These are phyloP conservation scores for Eptatretus atami DNA, from an alignment of 2,797 vertebrate species.

Conservation along the genomic window DNA sequence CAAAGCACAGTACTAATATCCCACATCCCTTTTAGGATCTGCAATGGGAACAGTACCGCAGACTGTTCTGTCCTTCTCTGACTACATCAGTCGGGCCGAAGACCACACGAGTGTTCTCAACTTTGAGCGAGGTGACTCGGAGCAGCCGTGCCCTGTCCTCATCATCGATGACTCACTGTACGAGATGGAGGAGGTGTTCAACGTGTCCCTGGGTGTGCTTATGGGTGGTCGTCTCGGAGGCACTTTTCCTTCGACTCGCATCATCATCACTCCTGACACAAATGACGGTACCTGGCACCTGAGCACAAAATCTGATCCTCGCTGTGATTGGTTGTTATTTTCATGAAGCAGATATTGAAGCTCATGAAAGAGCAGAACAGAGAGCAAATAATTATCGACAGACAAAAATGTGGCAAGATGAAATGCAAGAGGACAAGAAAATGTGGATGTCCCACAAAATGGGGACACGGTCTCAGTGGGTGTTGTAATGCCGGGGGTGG, in stretches of 20 bases:
- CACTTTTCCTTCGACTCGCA: slow-evolving; percentile 21
- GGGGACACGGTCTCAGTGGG: too few species aligned
- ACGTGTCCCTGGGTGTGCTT: slow-evolving; percentile 37
- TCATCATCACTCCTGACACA: slow-evolving; percentile 36
- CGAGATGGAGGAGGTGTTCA: slow-evolving; percentile 50
- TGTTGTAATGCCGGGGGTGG: too few species aligned
- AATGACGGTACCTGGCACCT: slow-evolving; percentile 36
- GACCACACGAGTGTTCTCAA: slow-evolving; percentile 40
- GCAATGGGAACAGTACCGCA: slow-evolving; percentile 45
- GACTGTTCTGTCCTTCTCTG: slow-evolving; percentile 55
- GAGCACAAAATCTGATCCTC: not conserved
- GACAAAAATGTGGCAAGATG: too few species aligned
- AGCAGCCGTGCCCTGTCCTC: slow-evolving; percentile 37
- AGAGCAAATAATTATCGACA: too few species aligned
- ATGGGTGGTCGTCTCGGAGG: slow-evolving; percentile 47
- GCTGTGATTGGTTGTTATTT: too few species aligned
- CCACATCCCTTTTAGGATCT: slow-evolving; percentile 19
- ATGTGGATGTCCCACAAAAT: too few species aligned
- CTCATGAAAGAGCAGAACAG: too few species aligned
- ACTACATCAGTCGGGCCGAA: slow-evolving; percentile 63
- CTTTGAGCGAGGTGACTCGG: slow-evolving; percentile 36
- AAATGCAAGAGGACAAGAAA: too few species aligned
- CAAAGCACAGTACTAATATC: too few species aligned
- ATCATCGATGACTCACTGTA: slow-evolving; percentile 68
- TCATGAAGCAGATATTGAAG: too few species aligned